Conservation (phyloP, 2,888 invertebrate species). For the Cryptus armator region DNA sequence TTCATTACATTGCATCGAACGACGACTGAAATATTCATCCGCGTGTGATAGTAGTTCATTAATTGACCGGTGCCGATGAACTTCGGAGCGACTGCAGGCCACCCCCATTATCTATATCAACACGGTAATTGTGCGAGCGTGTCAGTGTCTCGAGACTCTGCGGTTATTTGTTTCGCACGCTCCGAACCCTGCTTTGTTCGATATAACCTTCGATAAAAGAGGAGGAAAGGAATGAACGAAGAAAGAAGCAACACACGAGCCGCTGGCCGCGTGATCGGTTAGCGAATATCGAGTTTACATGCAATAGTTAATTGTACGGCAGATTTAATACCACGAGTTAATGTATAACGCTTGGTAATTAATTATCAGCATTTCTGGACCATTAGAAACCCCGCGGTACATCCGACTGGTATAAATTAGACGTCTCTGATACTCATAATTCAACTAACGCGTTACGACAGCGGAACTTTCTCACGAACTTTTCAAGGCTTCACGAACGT, state of each 20-base stretch:
- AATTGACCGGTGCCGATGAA: conserved; percentile 31
- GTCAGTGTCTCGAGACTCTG: conserved; percentile 28
- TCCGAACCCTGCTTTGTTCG: conserved; percentile 58
- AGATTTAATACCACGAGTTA: conserved; percentile 18
- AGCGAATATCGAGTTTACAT: conserved; percentile 39
- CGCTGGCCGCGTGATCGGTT: conserved; percentile 19
- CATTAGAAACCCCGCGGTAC: conserved; percentile 12
- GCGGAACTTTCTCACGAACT: conserved; percentile 34
- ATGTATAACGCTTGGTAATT: conserved; percentile 44
- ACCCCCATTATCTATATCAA: conserved; percentile 3
- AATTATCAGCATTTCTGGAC: conserved; percentile 41
- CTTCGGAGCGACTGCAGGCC: conserved; percentile 11
- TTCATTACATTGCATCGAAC: not conserved
- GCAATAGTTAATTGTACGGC: conserved; percentile 31
- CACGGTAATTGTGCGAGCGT: conserved; percentile 9
- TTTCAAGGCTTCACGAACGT: not conserved
- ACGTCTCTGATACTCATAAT: conserved; percentile 23
- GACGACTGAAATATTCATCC: conserved; percentile 23
- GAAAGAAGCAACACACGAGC: conserved; percentile 14
- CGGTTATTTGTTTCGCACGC: conserved; percentile 62
- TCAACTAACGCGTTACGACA: conserved; percentile 26
- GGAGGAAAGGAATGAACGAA: conserved; percentile 24
- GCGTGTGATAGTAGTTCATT: conserved; percentile 5
- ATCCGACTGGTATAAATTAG: conserved; percentile 32
- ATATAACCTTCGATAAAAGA: conserved; percentile 56